Evolutionary conservation across 2,888 invertebrate species (phyloP).

Genomic region (Melieria picta): DNA sequence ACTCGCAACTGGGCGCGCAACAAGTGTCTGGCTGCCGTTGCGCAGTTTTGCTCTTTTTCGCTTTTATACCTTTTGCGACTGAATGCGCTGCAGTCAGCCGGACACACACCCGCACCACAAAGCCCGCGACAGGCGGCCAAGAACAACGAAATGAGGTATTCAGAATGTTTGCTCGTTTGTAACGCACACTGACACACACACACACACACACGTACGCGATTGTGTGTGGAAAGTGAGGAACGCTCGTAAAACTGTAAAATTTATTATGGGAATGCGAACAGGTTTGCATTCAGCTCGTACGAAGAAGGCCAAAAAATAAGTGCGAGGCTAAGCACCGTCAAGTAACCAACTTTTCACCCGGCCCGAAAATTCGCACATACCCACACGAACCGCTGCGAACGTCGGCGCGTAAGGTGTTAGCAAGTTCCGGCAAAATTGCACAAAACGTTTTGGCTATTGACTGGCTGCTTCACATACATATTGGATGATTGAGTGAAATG

Average conservation of each 20-base stretch:
- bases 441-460: too few species aligned
- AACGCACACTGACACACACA: too few species aligned
- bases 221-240: conserved; percentile 26
- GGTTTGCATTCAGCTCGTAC: conserved; percentile 24
- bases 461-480: too few species aligned
- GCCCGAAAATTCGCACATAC: too few species aligned
- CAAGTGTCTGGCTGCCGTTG: neutral
- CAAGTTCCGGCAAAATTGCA: too few species aligned
- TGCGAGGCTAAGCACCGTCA: too few species aligned
- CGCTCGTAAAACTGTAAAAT: conserved; percentile 35
- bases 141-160: neutral
- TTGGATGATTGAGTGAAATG: too few species aligned
- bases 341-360: too few species aligned
- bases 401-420: too few species aligned
- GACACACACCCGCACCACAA: neutral
- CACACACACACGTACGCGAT: too few species aligned
- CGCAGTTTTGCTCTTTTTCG: neutral
- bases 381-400: too few species aligned
- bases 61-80: neutral
- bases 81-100: neutral
- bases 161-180: conserved; percentile 7
- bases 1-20: conserved; percentile 7
- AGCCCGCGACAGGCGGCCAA: neutral
- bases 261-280: conserved; percentile 37
- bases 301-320: conserved; percentile 16